Evolutionary conservation across 2,888 invertebrate genomes (phyloP).

Genomic region (Chymomyza fuscimana): DNA sequence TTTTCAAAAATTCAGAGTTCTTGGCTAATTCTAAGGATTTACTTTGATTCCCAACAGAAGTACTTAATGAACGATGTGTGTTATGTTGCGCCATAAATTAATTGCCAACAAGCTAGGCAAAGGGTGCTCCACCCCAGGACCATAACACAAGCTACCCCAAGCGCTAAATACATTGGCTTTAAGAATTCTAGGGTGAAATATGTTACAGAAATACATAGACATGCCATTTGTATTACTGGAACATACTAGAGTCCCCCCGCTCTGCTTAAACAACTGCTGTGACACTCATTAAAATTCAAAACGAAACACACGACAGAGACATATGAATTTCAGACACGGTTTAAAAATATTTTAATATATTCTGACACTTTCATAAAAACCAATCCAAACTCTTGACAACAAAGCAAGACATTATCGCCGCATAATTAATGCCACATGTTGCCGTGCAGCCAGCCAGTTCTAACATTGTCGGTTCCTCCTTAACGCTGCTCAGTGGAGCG

Average conservation of each 20-base stretch:
- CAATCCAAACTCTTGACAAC: conserved; percentile 55
- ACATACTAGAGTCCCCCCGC: conserved; percentile 1
- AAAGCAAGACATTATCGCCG: conserved; percentile 72
- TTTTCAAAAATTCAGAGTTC: conserved; percentile 32
- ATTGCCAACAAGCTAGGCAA: conserved; percentile 42
- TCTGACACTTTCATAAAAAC: conserved; percentile 73
- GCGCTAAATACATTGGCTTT: not conserved
- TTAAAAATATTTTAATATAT: conserved; percentile 70
- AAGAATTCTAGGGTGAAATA: not conserved
- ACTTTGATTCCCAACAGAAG: conserved; percentile 35
- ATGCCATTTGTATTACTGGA: not conserved
- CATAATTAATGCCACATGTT: conserved; percentile 75
- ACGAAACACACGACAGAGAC: conserved; percentile 27
- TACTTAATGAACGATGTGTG: conserved; percentile 61
- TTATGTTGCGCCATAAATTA: conserved; percentile 57
- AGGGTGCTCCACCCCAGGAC: not conserved
- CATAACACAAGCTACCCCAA: not conserved
- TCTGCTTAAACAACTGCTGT: conserved; percentile 20
- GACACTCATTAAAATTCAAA: conserved; percentile 54
- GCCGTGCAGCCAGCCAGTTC: conserved; percentile 37
- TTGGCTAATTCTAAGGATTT: not conserved
- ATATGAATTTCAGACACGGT: conserved; percentile 33
- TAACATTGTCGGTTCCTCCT: not conserved
- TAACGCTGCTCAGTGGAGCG: not conserved
- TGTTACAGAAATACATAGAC: not conserved